phyloP scores from a whole-genome alignment of 1,140 invertebrate species.

The Meteorus sp. region DNA sequence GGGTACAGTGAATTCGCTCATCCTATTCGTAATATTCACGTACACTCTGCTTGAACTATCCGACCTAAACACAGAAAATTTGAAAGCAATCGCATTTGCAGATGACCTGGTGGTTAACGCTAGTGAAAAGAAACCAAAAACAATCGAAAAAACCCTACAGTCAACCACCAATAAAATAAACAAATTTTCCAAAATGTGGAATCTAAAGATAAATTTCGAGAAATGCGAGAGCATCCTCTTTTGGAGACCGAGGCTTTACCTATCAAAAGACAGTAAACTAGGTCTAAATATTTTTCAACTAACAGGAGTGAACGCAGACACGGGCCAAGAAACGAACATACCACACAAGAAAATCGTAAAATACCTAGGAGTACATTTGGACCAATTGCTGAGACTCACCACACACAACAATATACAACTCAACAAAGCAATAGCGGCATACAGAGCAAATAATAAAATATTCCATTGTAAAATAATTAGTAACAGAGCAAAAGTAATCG shows the following conservation, averaged over 20 bases:
- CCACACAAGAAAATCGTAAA: slow-evolving; percentile 5
- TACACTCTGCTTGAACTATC: slow-evolving; percentile 5
- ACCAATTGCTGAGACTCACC: background rate
- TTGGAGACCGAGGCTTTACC: background rate
- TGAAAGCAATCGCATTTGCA: slow-evolving; percentile 11
- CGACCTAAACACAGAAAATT: background rate
- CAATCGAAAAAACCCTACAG: background rate
- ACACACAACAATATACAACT: background rate
- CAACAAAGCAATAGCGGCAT: background rate
- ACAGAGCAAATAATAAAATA: background rate
- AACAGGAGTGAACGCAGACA: background rate
- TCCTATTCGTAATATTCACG: slow-evolving; percentile 20
- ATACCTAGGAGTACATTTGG: slow-evolving; percentile 10
- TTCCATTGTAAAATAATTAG: slow-evolving; percentile 3
- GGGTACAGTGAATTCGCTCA: slow-evolving; percentile 19
- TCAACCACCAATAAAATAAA: background rate
- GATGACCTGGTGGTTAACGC: slow-evolving; percentile 14
- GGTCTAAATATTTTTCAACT: background rate
- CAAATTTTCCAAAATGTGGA: background rate
- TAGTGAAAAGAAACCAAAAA: background rate
- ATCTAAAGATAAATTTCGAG: background rate
- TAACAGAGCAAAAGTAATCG: slow-evolving; percentile 4
- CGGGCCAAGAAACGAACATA: background rate
- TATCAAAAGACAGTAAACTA: background rate
- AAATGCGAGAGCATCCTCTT: background rate